phyloP scores from a whole-genome alignment of 2,888 invertebrate genomes.

The Aradus depressus region DNA sequence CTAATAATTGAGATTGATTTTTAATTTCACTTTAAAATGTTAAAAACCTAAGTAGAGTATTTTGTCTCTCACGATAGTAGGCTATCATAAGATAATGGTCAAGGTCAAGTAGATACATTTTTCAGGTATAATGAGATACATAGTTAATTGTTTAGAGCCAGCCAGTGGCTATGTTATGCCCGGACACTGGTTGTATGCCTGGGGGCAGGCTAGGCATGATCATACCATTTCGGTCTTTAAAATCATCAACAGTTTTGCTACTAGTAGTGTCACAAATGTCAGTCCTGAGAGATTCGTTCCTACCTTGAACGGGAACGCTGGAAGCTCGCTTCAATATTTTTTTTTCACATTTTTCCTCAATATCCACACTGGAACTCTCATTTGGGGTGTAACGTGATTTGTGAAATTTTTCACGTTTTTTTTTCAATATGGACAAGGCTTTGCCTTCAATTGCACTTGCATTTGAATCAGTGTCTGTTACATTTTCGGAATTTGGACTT shows the following conservation, averaged over 20 bases:
- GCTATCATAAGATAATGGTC: no score
- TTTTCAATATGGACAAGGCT: slow-evolving; percentile 62
- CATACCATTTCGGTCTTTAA: slow-evolving; percentile 43
- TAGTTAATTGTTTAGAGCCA: slow-evolving; percentile 50
- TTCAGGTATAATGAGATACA: no score
- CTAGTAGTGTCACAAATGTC: slow-evolving; percentile 27
- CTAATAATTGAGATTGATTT: no score
- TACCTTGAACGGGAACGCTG: slow-evolving; percentile 49
- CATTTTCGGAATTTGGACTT: slow-evolving; percentile 51
- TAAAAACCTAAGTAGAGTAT: no score
- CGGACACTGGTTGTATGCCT: slow-evolving; percentile 62
- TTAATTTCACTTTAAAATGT: no score
- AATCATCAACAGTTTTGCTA: slow-evolving; percentile 29
- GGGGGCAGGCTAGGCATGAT: slow-evolving; percentile 55
- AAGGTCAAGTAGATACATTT: no score
- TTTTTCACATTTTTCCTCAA: slow-evolving; percentile 29
- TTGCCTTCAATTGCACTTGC: slow-evolving; percentile 40
- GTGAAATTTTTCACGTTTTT: slow-evolving; percentile 73
- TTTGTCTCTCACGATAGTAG: no score
- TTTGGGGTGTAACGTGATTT: slow-evolving; percentile 42
- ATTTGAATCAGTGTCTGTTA: slow-evolving; percentile 60
- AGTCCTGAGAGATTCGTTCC: slow-evolving; percentile 43
- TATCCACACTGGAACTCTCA: slow-evolving; percentile 28
- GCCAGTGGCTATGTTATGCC: slow-evolving; percentile 57
- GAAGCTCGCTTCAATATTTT: slow-evolving; percentile 56